These are phyloP conservation scores for Melinaea marsaeus DNA, from an alignment of 2,888 invertebrate species.

Conservation along the genomic window DNA sequence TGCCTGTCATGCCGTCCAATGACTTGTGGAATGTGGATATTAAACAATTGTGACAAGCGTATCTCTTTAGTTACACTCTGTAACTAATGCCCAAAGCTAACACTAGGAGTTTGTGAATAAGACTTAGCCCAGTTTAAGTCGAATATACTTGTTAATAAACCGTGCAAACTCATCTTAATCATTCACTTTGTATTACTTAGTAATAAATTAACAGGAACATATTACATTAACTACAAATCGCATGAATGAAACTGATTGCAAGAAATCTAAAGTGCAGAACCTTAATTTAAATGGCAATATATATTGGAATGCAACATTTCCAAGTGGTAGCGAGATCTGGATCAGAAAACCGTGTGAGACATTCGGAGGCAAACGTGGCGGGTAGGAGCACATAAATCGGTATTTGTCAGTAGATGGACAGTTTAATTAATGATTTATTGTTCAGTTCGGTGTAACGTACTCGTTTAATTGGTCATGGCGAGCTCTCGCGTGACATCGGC, in stretches of 20 bases:
- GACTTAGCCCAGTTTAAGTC: constrained; percentile 65
- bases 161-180: constrained; percentile 66
- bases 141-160: constrained; percentile 57
- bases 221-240: constrained; percentile 41
- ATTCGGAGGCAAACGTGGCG: neutral
- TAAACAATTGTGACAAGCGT: constrained; percentile 35
- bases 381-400: constrained; percentile 70
- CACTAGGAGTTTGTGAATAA: constrained; percentile 61
- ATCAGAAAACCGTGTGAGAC: neutral
- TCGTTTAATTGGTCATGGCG: constrained; percentile 69
- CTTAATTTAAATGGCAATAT: no score
- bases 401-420: constrained; percentile 73
- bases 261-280: neutral
- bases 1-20: constrained; percentile 14
- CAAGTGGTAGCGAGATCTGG: no score
- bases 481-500: constrained; percentile 68
- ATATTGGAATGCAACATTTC: neutral
- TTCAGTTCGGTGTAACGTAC: constrained; percentile 55
- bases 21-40: constrained; percentile 21
- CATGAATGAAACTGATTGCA: neutral
- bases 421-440: constrained; percentile 77
- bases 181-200: constrained; percentile 70
- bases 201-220: constrained; percentile 67
- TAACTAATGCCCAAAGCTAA: constrained; percentile 58
- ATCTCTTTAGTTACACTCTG: constrained; percentile 59